A percentile compares a stretch with the other conserved stretches of the same genome.
Evolutionary conservation across 2,113 vertebrate species (phyloP).

Genomic region (Paradoxurus hermaphroditus): DNA sequence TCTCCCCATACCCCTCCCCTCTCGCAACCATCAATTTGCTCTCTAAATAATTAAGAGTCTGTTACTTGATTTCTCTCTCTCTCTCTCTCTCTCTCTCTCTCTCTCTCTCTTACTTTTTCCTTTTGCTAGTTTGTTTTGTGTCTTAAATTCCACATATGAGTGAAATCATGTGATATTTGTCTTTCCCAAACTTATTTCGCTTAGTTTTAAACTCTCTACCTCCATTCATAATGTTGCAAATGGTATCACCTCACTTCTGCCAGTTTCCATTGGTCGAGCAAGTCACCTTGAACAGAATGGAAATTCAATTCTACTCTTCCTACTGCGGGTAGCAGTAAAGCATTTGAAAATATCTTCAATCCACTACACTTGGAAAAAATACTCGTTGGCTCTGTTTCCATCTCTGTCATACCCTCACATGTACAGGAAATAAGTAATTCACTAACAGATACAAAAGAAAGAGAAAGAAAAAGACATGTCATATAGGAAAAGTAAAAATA

Average conservation of each 20-base stretch:
- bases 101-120: background rate
- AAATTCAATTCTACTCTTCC: background rate
- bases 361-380: background rate
- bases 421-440: background rate
- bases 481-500: background rate
- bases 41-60: background rate
- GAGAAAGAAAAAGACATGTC: rapidly evolving
- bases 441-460: background rate
- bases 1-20: background rate
- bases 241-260: background rate
- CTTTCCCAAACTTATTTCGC: background rate
- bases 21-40: background rate
- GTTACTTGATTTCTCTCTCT: background rate
- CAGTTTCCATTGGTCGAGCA: background rate
- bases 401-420: background rate
- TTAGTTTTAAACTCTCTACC: background rate
- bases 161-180: background rate
- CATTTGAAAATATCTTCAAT: background rate
- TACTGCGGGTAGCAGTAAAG: rapidly evolving
- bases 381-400: background rate
- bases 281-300: background rate
- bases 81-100: background rate
- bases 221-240: background rate
- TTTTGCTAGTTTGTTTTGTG: background rate
- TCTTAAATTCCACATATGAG: background rate